A percentile compares a stretch with the other conserved stretches of the same genome.
Conservation (phyloP, 2,797 vertebrate species). For the Brachymystax lenok region DNA sequence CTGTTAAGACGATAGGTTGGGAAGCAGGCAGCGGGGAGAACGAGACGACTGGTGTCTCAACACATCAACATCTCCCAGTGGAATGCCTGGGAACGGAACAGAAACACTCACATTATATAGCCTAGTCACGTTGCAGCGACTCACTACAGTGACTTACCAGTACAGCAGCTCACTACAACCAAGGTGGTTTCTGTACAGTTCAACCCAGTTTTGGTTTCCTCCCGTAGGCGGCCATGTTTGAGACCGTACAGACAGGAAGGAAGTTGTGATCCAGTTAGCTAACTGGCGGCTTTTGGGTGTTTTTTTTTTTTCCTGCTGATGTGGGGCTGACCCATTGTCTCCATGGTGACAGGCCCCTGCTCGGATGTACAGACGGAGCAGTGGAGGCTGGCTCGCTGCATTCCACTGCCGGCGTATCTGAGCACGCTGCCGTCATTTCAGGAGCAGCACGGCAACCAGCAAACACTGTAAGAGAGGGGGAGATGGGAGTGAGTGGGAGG, state of each 20-base stretch:
- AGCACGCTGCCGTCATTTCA: not conserved
- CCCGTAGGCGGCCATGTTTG: not conserved
- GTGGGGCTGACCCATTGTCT: slow-evolving; percentile 13
- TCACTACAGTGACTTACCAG: no score
- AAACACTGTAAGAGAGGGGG: not conserved
- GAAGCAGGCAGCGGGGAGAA: not conserved
- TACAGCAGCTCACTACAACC: not conserved
- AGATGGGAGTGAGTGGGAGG: not conserved
- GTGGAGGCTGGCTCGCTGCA: slow-evolving; percentile 6
- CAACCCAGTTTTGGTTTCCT: not conserved
- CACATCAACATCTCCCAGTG: not conserved
- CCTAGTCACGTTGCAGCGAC: not conserved
- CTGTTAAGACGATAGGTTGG: not conserved
- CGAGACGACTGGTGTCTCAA: not conserved
- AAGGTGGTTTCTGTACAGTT: not conserved
- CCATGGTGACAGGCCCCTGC: slow-evolving; percentile 6
- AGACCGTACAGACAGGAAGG: not conserved
- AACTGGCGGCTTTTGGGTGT: not conserved
- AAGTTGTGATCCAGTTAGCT: not conserved
- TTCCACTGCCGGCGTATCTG: slow-evolving; percentile 10
- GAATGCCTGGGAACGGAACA: not conserved
- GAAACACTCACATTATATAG: not conserved
- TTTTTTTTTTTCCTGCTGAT: slow-evolving; percentile 15
- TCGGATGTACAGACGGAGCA: not conserved
- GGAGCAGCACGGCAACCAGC: slow-evolving; percentile 5